A percentile compares a stretch with the other conserved stretches of the same genome.
These are phyloP conservation scores for Carduelis carduelis DNA, from an alignment of 2,797 vertebrate genomes.

Conservation along the genomic window DNA sequence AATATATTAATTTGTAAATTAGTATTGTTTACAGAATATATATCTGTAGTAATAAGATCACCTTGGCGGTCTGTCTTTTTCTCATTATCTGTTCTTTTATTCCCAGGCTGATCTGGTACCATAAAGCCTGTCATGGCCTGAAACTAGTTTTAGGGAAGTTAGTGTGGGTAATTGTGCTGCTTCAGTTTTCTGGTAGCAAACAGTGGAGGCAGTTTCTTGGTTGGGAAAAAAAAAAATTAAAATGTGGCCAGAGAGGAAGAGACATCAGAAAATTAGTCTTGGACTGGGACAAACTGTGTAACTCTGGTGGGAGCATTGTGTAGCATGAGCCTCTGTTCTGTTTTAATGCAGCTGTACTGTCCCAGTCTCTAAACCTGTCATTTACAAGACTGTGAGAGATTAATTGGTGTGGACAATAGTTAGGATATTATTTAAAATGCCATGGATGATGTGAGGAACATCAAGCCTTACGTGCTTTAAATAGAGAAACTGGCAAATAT, in stretches of 20 bases:
- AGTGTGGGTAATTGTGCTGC: background rate
- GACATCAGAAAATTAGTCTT: background rate
- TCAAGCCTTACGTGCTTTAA: background rate
- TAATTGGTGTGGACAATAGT: background rate
- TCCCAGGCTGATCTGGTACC: background rate
- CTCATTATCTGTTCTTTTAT: background rate
- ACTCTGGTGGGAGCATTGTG: background rate
- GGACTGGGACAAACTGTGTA: background rate
- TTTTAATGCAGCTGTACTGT: background rate
- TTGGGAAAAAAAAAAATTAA: rapidly evolving
- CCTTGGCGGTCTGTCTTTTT: background rate
- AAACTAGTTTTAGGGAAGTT: background rate
- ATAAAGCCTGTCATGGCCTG: background rate
- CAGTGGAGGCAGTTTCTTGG: background rate
- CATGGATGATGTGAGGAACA: background rate
- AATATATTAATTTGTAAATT: background rate
- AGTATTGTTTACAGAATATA: rapidly evolving
- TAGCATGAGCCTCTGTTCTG: background rate
- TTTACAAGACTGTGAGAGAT: background rate
- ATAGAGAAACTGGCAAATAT: background rate
- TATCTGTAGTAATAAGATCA: background rate
- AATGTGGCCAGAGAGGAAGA: background rate
- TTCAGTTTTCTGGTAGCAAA: background rate
- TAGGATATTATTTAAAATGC: slow-evolving; percentile 5
- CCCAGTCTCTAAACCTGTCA: background rate